Evolutionary conservation across 2,888 invertebrate genomes (phyloP), one percentile per base, ranked within the genome.

Genomic region (Epistrophe eligans): DNA sequence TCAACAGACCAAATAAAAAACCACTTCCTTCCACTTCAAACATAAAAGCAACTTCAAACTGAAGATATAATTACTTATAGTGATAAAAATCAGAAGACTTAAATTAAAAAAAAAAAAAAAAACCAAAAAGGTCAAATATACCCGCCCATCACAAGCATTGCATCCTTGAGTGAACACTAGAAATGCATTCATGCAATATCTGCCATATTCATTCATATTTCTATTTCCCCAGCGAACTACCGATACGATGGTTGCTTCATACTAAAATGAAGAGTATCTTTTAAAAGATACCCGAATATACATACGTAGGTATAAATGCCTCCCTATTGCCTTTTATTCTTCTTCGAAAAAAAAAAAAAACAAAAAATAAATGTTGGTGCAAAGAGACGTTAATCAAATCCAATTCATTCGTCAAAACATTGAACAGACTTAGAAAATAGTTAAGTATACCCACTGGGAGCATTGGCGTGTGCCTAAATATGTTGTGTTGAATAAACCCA

Each of bases 391-490:
- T 79, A 70, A 84, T 79, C 79, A 74, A 77, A 83, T 83, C 60
- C 60, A 66, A 55, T 79, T 73, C 66, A 82, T 71, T 77, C 67
- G 32, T 66, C 66, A 66, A 48, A 43, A 43, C 35, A 2, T 2
- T 11, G 2, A 28, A 62, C n/a, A 52, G 19, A 40, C 55, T 24
- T 32, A 57, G 24, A 35, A 57, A 40, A 17, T 19, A 32, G 24
- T 32, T 17, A 71, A 66, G 52, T 66, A 66, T 77, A 73, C 84
- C 81, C 55, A 67, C 32, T 58, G 58, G 64, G 77, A 71, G 73
- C 82, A 85, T 60, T 82, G 85, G 85, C 85, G 82, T 85, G 82
- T 79, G 85, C 85, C 85, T 79, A 85, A 82, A 85, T 77, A 85
- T n/a, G n/a, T n/a, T n/a, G 3, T 82, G 77, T 82, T 58, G 43